Percentiles rank a stretch among this genome's conserved stretches.
phyloP scores from a whole-genome alignment of 2,797 vertebrate genomes.

The Lerista edwardsae region DNA sequence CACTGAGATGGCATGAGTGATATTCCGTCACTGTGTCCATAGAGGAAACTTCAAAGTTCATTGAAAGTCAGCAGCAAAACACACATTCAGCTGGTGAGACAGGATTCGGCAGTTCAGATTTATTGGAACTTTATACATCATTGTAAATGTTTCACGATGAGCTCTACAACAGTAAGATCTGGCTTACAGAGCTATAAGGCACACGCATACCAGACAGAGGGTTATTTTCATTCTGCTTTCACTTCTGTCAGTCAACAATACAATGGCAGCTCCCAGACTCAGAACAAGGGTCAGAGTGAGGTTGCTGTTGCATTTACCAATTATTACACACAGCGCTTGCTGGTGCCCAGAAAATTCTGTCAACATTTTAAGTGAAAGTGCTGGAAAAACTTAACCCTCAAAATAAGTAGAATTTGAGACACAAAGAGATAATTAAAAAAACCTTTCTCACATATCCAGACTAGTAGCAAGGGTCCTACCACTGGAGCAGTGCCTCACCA shows the following conservation, averaged over 20 bases:
- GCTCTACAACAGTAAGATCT: neutral
- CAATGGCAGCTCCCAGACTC: conserved; percentile 9
- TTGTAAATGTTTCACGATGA: neutral
- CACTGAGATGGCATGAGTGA: neutral
- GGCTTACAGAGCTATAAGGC: neutral
- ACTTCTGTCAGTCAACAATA: conserved; percentile 54
- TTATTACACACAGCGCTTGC: neutral
- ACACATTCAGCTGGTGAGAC: conserved; percentile 4
- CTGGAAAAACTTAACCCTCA: neutral
- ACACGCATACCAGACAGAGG: neutral
- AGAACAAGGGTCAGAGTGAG: conserved; percentile 6
- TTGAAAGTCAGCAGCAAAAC: conserved; percentile 4
- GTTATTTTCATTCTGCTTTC: conserved; percentile 20
- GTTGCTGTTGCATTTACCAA: neutral
- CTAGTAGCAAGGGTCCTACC: too few relatives aligned
- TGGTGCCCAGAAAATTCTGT: neutral
- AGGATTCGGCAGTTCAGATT: neutral
- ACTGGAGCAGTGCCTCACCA: neutral
- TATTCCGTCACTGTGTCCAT: neutral
- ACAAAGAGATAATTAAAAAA: neutral
- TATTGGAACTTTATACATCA: neutral
- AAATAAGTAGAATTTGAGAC: conserved; percentile 10
- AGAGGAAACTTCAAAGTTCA: neutral
- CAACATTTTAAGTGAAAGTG: neutral
- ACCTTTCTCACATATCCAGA: neutral